phyloP scores from a whole-genome alignment of 2,888 invertebrate genomes.

The Busseola fusca region DNA sequence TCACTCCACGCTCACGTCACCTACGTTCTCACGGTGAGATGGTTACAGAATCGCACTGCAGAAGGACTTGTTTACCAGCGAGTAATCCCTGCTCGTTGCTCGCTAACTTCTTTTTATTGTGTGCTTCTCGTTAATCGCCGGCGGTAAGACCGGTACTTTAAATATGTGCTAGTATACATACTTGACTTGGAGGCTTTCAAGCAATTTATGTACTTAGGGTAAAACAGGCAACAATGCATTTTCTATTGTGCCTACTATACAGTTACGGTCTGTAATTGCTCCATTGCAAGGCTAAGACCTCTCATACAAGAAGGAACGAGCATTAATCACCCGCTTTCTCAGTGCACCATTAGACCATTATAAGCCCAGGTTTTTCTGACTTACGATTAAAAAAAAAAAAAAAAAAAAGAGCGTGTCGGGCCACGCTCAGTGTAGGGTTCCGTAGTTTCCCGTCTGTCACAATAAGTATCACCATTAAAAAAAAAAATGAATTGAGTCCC shows the following conservation, averaged over 20 bases:
- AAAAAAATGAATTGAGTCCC: too few species aligned
- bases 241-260: constrained; percentile 20
- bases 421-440: too few species aligned
- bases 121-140: not conserved
- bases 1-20: too few species aligned
- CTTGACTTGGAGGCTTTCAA: constrained; percentile 4
- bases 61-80: not conserved
- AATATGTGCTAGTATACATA: not conserved
- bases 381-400: too few species aligned
- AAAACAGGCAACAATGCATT: constrained; percentile 23
- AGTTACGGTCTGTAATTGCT: constrained; percentile 8
- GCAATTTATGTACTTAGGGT: constrained; percentile 13
- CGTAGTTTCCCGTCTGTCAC: too few species aligned
- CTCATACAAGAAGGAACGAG: not conserved
- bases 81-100: not conserved
- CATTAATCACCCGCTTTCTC: not conserved
- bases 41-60: too few species aligned
- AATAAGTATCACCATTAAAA: too few species aligned
- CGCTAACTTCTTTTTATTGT: not conserved
- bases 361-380: not conserved
- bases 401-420: too few species aligned
- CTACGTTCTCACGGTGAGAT: too few species aligned
- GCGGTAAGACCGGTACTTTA: not conserved
- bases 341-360: not conserved
- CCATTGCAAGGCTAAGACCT: not conserved